Conservation (phyloP, 2,797 vertebrate species). For the Orientallactaga sibirica region DNA sequence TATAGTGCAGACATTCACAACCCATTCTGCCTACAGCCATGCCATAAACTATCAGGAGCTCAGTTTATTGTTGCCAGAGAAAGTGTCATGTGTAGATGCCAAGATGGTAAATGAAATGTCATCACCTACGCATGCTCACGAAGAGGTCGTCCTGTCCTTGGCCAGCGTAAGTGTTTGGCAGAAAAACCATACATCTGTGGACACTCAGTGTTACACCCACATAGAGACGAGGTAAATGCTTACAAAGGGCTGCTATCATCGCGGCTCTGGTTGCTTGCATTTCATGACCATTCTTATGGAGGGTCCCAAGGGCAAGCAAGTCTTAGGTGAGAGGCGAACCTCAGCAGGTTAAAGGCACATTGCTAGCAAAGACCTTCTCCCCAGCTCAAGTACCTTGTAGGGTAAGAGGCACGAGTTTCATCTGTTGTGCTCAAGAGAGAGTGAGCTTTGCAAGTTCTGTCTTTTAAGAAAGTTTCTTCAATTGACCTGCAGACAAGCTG, state of each 20-base stretch:
- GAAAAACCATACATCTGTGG: constrained; percentile 50
- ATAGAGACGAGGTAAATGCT: constrained; percentile 24
- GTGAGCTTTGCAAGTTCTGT: not conserved
- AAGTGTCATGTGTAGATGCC: constrained; percentile 44
- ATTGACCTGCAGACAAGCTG: not conserved
- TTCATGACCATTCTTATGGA: not conserved
- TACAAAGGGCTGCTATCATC: not conserved
- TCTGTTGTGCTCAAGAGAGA: not conserved
- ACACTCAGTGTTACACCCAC: not conserved
- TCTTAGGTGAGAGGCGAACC: not conserved
- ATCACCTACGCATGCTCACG: constrained; percentile 16
- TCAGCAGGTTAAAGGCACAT: not conserved
- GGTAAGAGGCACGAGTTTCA: not conserved
- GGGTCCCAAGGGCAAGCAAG: not conserved
- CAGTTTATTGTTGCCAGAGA: constrained; percentile 20
- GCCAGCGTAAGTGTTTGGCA: constrained; percentile 30
- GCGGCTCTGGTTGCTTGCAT: not conserved
- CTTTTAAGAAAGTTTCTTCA: not conserved
- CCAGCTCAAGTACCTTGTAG: not conserved
- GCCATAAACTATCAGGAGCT: constrained; percentile 56
- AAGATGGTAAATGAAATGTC: constrained; percentile 59
- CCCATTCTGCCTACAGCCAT: not conserved
- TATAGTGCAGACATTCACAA: not conserved
- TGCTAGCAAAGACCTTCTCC: not conserved
- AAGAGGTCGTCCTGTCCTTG: not conserved